phyloP scores from a whole-genome alignment of 2,888 invertebrate species.

The Phytoseiulus persimilis region DNA sequence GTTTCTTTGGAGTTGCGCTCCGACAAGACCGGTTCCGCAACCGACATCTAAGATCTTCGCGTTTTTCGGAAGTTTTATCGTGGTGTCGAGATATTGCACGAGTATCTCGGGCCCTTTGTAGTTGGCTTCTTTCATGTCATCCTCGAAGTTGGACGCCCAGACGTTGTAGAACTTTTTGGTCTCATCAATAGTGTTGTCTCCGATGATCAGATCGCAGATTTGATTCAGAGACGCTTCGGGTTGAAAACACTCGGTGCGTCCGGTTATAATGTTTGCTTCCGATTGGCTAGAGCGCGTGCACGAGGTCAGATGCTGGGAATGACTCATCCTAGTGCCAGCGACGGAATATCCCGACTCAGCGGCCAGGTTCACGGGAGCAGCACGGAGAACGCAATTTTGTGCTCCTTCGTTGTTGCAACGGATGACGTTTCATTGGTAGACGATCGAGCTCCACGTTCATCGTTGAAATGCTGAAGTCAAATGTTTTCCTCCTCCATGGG shows the following conservation, averaged over 20 bases:
- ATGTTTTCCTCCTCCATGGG: too few species aligned
- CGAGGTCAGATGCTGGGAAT: not conserved
- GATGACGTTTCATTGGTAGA: too few species aligned
- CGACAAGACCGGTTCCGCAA: slow-evolving; percentile 27
- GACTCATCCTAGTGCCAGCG: not conserved
- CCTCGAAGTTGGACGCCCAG: slow-evolving; percentile 12
- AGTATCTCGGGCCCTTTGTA: slow-evolving; percentile 12
- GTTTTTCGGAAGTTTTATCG: not conserved
- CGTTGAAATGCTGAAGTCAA: too few species aligned
- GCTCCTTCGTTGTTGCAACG: too few species aligned
- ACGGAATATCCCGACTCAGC: too few species aligned
- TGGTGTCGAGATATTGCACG: not conserved
- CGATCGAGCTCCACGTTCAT: too few species aligned
- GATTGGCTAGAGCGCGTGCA: not conserved
- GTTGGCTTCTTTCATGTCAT: not conserved
- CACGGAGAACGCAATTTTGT: too few species aligned
- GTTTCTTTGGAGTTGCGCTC: not conserved
- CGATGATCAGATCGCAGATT: not conserved
- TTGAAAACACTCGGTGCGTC: not conserved
- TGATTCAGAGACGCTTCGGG: not conserved
- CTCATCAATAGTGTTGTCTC: not conserved
- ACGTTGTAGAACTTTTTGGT: slow-evolving; percentile 31
- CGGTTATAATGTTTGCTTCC: not conserved
- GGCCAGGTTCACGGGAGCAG: too few species aligned
- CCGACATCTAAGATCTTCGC: slow-evolving; percentile 18